Conservation (phyloP, 2,797 vertebrate species). For the Anabacerthia variegaticeps region DNA sequence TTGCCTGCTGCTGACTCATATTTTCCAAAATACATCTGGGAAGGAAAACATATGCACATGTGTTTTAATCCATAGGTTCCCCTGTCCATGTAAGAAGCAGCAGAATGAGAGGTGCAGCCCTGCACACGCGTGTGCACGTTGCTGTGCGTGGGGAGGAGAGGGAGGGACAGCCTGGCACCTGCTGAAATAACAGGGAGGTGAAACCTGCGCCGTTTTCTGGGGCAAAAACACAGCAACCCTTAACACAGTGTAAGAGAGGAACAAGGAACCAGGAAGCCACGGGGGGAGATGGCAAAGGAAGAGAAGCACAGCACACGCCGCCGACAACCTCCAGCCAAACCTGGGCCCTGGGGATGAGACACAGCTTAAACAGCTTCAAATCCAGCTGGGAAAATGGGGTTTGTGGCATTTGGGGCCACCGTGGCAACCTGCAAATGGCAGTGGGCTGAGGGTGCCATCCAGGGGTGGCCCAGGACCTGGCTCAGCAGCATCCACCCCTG, state of each 20-base stretch:
- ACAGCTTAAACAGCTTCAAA: not conserved
- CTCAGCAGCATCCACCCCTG: not conserved
- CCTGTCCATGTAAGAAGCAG: not conserved
- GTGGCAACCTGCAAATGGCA: not conserved
- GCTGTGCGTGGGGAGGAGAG: not conserved
- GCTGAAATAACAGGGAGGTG: not conserved
- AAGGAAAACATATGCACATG: slow-evolving; percentile 29
- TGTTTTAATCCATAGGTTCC: not conserved
- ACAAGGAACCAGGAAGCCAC: not conserved
- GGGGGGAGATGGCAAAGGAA: not conserved
- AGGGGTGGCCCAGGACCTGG: not conserved
- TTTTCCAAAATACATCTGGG: slow-evolving; percentile 53
- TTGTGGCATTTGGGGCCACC: not conserved
- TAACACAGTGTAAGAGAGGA: not conserved
- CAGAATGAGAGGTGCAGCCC: not conserved
- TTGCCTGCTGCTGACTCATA: slow-evolving; percentile 57
- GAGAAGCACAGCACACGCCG: accelerated
- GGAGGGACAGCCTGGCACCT: not conserved
- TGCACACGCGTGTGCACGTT: accelerated
- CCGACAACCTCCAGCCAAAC: not conserved
- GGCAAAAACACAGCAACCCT: not conserved
- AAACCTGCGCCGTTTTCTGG: slow-evolving; percentile 2
- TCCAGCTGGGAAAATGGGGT: not conserved
- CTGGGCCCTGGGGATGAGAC: not conserved
- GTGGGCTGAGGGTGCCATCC: not conserved